Conservation (phyloP, 2,797 vertebrate species). For the Lutjanus campechanus region DNA sequence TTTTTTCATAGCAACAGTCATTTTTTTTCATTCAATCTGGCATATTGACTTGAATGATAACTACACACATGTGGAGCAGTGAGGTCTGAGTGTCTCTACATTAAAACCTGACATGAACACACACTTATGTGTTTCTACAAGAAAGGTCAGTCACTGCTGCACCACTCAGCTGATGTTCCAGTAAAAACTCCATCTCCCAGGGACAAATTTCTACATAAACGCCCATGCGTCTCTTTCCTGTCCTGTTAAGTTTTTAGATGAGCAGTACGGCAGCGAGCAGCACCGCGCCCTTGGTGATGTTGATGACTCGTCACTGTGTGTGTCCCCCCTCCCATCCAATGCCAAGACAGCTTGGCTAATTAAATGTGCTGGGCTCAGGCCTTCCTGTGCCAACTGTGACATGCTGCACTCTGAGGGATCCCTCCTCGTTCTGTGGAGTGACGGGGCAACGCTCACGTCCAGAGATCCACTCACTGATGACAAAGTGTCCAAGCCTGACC, state of each 20-base stretch:
- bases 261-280: slow-evolving; percentile 53
- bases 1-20: slow-evolving; percentile 78
- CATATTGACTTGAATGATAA: slow-evolving; percentile 61
- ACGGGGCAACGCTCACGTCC: slow-evolving; percentile 20
- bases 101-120: slow-evolving; percentile 18
- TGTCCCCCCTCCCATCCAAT: slow-evolving; percentile 69
- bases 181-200: slow-evolving; percentile 16
- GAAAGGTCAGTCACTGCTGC: slow-evolving; percentile 27
- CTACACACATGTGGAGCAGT: slow-evolving; percentile 21
- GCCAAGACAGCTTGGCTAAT: slow-evolving; percentile 75
- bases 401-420: slow-evolving; percentile 71
- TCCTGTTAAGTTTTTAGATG: slow-evolving; percentile 50
- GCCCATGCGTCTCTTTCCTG: slow-evolving; percentile 10
- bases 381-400: slow-evolving; percentile 75
- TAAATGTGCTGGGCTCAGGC: slow-evolving; percentile 74
- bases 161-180: neutral
- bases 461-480: slow-evolving; percentile 36
- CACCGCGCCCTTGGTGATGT: slow-evolving; percentile 74
- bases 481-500: slow-evolving; percentile 18
- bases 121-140: slow-evolving; percentile 3
- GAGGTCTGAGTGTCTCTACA: neutral
- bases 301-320: slow-evolving; percentile 75
- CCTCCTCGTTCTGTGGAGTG: slow-evolving; percentile 57
- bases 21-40: slow-evolving; percentile 26
- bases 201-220: neutral